Evolutionary conservation across 2,113 vertebrate genomes (phyloP).

Genomic region (Panthera leo): DNA sequence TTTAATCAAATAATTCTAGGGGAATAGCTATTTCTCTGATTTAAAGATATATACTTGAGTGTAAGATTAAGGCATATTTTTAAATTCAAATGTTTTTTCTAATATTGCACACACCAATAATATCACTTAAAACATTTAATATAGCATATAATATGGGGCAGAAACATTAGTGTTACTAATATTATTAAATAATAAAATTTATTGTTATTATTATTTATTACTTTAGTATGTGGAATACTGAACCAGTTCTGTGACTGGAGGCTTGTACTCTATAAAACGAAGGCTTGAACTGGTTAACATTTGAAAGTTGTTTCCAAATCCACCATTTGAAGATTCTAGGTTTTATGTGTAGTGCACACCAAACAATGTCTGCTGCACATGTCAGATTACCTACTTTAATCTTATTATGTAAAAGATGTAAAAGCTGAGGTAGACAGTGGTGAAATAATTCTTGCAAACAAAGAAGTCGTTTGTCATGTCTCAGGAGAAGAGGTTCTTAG

Average conservation of each 20-base stretch:
- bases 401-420: not conserved
- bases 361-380: not conserved
- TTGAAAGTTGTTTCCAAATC: not conserved
- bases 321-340: not conserved
- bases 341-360: not conserved
- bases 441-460: not conserved
- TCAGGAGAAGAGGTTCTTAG: not conserved
- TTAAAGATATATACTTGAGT: not conserved
- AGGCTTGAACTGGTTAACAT: not conserved
- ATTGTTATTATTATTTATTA: not conserved
- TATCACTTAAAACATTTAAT: not conserved
- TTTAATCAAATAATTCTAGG: not conserved
- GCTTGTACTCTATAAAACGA: not conserved
- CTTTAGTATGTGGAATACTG: not conserved
- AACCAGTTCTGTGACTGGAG: not conserved
- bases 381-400: not conserved
- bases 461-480: not conserved
- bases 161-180: not conserved
- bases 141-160: not conserved
- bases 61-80: not conserved
- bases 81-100: not conserved
- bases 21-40: not conserved
- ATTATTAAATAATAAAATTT: constrained; percentile 2
- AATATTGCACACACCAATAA: not conserved
- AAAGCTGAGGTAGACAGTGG: not conserved